phyloP scores from a whole-genome alignment of 2,888 invertebrate species.

The Ophioninae sp. region DNA sequence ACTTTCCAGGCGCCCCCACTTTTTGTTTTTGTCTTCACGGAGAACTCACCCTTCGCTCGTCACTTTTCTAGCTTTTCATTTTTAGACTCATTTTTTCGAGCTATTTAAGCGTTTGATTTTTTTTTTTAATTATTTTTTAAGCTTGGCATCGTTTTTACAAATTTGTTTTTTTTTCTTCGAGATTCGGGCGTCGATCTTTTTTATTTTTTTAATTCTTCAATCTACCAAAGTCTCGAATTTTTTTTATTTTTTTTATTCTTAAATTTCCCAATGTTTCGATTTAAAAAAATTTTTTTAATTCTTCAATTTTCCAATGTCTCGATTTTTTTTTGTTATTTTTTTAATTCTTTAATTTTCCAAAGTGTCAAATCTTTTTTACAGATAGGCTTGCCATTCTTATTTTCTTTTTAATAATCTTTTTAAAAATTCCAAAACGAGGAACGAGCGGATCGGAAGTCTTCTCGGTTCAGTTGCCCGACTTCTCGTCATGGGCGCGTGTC shows the following conservation, averaged over 20 bases:
- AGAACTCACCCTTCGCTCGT: not conserved
- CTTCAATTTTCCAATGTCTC: too few relatives aligned
- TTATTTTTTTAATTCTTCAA: too few relatives aligned
- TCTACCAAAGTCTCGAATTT: too few relatives aligned
- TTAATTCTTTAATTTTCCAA: too few relatives aligned
- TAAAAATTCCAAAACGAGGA: not conserved
- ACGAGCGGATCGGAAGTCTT: not conserved
- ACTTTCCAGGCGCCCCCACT: constrained; percentile 61
- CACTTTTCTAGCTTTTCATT: not conserved
- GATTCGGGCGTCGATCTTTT: not conserved
- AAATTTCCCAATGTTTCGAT: too few relatives aligned
- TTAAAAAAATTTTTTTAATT: too few relatives aligned
- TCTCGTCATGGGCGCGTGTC: not conserved
- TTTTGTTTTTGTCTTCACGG: not conserved
- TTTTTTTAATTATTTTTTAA: not conserved
- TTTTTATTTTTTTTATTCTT: too few relatives aligned
- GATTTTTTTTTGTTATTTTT: too few relatives aligned
- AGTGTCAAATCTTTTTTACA: too few relatives aligned
- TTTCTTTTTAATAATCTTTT: too few relatives aligned
- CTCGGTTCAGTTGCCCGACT: not conserved
- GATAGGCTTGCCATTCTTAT: too few relatives aligned
- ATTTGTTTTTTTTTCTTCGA: not conserved
- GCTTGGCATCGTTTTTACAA: not conserved
- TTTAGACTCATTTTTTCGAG: not conserved
- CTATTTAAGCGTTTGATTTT: not conserved